phyloP scores from a whole-genome alignment of 2,888 invertebrate genomes.

The Noctua comes region DNA sequence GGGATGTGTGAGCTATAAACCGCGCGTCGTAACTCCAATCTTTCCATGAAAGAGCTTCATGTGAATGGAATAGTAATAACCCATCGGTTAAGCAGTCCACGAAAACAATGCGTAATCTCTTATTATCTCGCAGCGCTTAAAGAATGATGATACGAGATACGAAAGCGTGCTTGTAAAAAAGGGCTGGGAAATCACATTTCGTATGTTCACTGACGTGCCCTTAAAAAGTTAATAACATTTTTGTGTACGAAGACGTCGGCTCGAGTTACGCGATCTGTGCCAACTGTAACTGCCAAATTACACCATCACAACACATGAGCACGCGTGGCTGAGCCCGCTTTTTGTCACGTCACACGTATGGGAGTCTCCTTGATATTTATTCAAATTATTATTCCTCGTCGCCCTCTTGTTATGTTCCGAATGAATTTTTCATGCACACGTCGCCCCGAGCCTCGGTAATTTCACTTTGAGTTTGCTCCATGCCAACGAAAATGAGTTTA shows the following conservation, averaged over 20 bases:
- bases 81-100: constrained; percentile 71
- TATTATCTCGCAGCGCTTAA: constrained; percentile 61
- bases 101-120: constrained; percentile 79
- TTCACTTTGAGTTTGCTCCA: constrained; percentile 88
- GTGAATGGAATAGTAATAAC: constrained; percentile 87
- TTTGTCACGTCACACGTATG: constrained; percentile 86
- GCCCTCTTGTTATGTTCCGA: constrained; percentile 87
- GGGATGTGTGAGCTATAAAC: constrained; percentile 85
- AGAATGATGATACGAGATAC: constrained; percentile 68
- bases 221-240: constrained; percentile 87
- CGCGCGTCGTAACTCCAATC: constrained; percentile 80
- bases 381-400: constrained; percentile 88
- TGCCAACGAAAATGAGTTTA: constrained; percentile 85
- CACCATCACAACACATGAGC: constrained; percentile 86
- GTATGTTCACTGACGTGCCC: constrained; percentile 71
- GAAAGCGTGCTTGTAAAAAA: constrained; percentile 70
- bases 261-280: constrained; percentile 79
- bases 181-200: constrained; percentile 74
- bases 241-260: constrained; percentile 81
- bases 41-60: constrained; percentile 83
- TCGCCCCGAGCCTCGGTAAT: constrained; percentile 85
- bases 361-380: constrained; percentile 86
- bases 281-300: constrained; percentile 85
- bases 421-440: constrained; percentile 90
- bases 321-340: constrained; percentile 84